Conservation (phyloP, 2,888 invertebrate species). For the Andrena haemorrhoa region DNA sequence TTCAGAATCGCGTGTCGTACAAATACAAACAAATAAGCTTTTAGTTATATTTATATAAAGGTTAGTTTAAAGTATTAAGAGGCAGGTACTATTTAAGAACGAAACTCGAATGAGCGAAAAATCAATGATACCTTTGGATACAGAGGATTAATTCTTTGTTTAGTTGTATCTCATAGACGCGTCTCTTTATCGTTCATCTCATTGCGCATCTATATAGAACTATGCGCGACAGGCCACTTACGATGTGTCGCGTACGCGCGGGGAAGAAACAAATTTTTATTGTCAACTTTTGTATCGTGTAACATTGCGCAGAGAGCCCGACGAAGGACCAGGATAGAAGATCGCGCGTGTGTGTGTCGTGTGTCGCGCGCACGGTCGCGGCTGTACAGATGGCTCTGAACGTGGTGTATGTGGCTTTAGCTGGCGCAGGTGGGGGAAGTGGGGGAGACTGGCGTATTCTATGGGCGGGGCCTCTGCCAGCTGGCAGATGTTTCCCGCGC, state of each 20-base stretch:
- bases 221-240: constrained; percentile 38
- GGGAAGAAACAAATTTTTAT: constrained; percentile 52
- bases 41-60: not conserved
- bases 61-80: not conserved
- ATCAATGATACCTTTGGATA: not conserved
- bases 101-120: not conserved
- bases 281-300: constrained; percentile 62
- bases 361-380: constrained; percentile 20
- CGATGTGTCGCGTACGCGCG: constrained; percentile 34
- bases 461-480: constrained; percentile 87
- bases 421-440: constrained; percentile 56
- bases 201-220: constrained; percentile 21
- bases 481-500: constrained; percentile 87
- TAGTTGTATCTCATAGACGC: not conserved
- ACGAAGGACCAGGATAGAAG: constrained; percentile 54
- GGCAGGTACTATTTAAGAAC: not conserved
- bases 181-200: constrained; percentile 20
- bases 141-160: not conserved
- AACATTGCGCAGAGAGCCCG: constrained; percentile 53
- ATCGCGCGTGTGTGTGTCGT: not conserved
- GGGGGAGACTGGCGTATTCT: constrained; percentile 80
- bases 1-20: constrained; percentile 13
- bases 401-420: constrained; percentile 43
- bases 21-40: not conserved
- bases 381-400: constrained; percentile 25